A percentile compares a stretch with the other conserved stretches of the same genome.
Conservation (phyloP, 2,888 invertebrate genomes). For the Eupithecia exiguata region DNA sequence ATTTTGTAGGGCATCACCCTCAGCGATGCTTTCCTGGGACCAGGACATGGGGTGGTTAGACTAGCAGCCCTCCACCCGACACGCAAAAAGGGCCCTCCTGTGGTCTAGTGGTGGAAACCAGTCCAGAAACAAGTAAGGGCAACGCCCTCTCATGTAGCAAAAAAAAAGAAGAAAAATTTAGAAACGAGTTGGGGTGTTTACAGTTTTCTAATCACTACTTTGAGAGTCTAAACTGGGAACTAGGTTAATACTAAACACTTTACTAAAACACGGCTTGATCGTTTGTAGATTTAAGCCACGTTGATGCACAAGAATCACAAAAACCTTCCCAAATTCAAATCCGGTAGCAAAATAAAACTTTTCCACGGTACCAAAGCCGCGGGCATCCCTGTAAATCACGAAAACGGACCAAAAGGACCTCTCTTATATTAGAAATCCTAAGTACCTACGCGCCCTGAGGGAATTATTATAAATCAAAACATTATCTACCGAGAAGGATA, state of each 20-base stretch:
- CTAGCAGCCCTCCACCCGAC: too few species aligned
- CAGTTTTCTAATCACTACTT: too few species aligned
- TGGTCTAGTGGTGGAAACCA: too few species aligned
- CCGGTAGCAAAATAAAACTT: conserved; percentile 1
- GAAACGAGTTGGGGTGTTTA: too few species aligned
- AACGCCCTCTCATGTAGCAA: too few species aligned
- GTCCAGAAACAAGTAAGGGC: too few species aligned
- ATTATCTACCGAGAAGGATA: conserved; percentile 26
- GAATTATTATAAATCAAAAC: conserved; percentile 34
- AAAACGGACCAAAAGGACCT: conserved; percentile 9
- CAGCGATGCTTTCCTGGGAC: too few species aligned
- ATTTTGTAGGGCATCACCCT: too few species aligned
- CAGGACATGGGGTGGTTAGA: too few species aligned
- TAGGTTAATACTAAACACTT: not conserved
- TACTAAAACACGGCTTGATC: not conserved
- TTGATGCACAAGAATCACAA: not conserved
- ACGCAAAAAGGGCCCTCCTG: too few species aligned
- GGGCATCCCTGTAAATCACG: not conserved
- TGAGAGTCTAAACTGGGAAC: not conserved
- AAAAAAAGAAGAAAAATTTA: too few species aligned
- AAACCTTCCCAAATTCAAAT: not conserved
- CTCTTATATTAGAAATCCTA: conserved; percentile 4
- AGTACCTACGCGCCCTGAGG: conserved; percentile 12
- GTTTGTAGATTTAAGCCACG: not conserved
- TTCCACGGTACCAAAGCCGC: not conserved